Base-by-base conservation (phyloP, 2,888 invertebrate species). In the Rotaria magnacalcarata region DNA sequence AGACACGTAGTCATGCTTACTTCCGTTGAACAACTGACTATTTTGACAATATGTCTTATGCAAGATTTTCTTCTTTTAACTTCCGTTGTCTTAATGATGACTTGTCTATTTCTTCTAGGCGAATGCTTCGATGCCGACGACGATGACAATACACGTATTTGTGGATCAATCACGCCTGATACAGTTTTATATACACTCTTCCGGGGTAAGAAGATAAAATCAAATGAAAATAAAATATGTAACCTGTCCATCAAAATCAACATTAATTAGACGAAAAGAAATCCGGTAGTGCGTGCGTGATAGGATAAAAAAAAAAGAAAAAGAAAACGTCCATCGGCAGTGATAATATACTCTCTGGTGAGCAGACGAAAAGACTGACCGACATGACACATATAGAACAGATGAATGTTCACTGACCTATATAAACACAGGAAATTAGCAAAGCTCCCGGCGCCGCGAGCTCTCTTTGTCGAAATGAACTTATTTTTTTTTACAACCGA, bases 361-460 rank as follows among this genome's bases (percentile, higher is more conserved):
- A 67, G 34, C 67, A 67, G 67, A 67, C 67, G 7, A 67, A 67
- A 67, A 50, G 4, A 41, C 67, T 67, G 67, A 67, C 67, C 67
- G 67, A 67, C 67, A 67, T 67, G 27, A 41, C 19, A 67, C 16
- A 67, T 19, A 67, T 67, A 34, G 67, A 27, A 19, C 34, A 67
- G 67, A 27, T 67, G 67, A 80, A 80, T 80, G 80, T 80, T 80
- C 80, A 80, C 47, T 80, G 80, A 80, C 47, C 80, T 80, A 80
- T 8, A 47, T 80, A 80, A 80, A 80, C 80, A 80, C 80, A 80
- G 80, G 80, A 80, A 80, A 80, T 80, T 80, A 80, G 80, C 47
- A 34, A 47, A 67, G 67, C 67, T 67, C 67, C 67, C 67, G 67
- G 67, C 67, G 67, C 67, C 67, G 67, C 67, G 5, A 67, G 67